Base-by-base conservation (phyloP, 2,797 vertebrate genomes). In the Limnodromus scolopaceus region DNA sequence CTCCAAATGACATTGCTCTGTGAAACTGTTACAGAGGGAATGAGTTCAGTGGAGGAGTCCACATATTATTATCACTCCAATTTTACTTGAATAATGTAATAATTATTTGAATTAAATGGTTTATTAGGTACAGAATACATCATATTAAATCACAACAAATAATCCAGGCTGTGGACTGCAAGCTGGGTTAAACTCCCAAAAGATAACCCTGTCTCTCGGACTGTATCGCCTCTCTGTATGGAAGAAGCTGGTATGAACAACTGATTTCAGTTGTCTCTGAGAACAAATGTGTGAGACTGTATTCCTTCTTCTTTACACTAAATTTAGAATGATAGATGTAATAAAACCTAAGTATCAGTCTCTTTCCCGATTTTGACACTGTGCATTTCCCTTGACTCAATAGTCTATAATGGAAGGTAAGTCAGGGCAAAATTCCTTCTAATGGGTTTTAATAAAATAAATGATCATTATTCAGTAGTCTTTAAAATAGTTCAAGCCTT, bases 51-150 rank as follows among this genome's bases (percentile, higher is more conserved):
- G 55, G 25, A 91, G 60, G 58, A 93, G 92, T 94, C 55, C 9
- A 3, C 36, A 49, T 34, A 10, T 13, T 51, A 79, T 93, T 91
- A 86, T 79, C 55, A 32, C 49, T 95, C 55, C 60, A 86, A 84
- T 88, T 94, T 90, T 79, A 86, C 70, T 43, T 84, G 58, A 87
- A 83, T 89, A 92, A 82, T 92, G 28, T 75, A 95, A 92, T 86
- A 79, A 92, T 94, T 86, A 76, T 72, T 90, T 90, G 18, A 90
- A 95, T 95, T 81, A 92, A 94, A 88, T 87, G 66, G 63, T 79
- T 90, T 95, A 86, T 94, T 96, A 92, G 83, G 63, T 77, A 84
- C 70, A 77, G 45, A 93, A 87, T 77, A 36, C 36, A 46, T 89
- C 45, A 48, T 72, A 79, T 84, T 93, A 94, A 82, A 89, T 76